Base-by-base conservation (phyloP, 1,140 invertebrate species). In the Dreissena polymorpha region DNA sequence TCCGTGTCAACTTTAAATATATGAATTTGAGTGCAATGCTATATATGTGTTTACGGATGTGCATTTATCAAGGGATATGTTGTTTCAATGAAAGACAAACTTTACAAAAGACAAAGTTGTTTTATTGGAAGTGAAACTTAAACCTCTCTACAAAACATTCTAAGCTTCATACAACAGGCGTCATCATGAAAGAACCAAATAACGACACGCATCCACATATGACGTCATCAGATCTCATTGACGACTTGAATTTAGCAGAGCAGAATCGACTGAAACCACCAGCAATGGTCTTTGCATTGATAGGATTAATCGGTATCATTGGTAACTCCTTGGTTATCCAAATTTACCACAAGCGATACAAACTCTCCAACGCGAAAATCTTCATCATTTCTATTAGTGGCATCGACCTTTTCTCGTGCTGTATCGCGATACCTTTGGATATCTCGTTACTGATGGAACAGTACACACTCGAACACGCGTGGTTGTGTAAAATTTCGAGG, bases 311-410 rank as follows among this genome's bases (percentile, higher is more conserved):
- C 25, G 85, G 85, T 18, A 69, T 83, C 7, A 10, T 78, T 16
- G 85, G 85, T 14, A 86, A 86, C 49, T 23, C n/a, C 21, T 39
- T 86, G 12, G 85, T 86, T 14, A 83, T 82, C 14, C 79, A 86
- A n/a, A 64, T 86, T 10, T 86, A 86, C 70, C 67, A 72, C 13
- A 83, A 70, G 14, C 29, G 64, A 50, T 86, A 71, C 55, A 76
- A 70, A 29, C 68, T 76, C 49, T 77, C 67, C 51, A 83, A 63
- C 39, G 74, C 73, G 0, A 70, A 83, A 23, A 51, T 51, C 63
- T 83, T 83, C 18, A 83, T 83, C 23, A 21, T 83, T 21, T 76
- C 67, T 29, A 18, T 83, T 10, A 71, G 65, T 51, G 81, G 50
- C 0, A 68, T 83, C 10, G 81, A 83, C 29, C 18, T 83, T 3